Base-by-base conservation (phyloP, 2,113 vertebrate genomes). In the Eclectus roratus region DNA sequence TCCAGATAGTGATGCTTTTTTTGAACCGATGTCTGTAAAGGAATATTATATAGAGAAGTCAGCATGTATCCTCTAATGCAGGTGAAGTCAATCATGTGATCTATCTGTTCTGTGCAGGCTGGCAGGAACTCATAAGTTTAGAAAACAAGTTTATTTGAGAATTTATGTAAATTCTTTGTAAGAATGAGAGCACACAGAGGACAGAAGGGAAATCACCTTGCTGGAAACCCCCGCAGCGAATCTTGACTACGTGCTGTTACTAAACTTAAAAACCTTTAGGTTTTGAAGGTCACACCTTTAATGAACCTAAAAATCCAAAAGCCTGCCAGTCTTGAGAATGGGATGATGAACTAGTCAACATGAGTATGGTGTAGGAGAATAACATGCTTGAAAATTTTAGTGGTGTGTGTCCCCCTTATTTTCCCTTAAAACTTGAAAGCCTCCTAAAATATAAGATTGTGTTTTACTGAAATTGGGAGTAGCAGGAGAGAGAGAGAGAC, bases 151-250 rank as follows among this genome's bases (percentile, higher is more conserved):
- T 96, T 96, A 96, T 95, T 95, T 96, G 88, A 96, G 96, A 92
- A 85, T 46, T 80, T 94, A 98, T 98, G 98, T 97, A 98, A 98
- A 98, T 98, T 94, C 47, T 94, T 73, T 89, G 92, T 96, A 94
- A 97, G 95, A 97, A 97, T 98, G 97, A 98, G 96, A 98, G 94
- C 95, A 94, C 87, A 69, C 21, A 7, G 87, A 87, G 94, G 94
- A 63, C 89, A 93, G 52, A 97, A 97, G 97, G 98, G 97, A 98
- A 98, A 98, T 49, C 92, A 97, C 97, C 98, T 94, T 94, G 66
- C 94, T 88, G 98, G 98, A 98, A 98, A 98, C 96, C 96, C 98
- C 97, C 97, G 4, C 44, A 88, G 66, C 88, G 41, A 7, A 18
- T 83, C 33, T 81, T 81, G 69, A 47, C 53, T 89, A 1, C 31